Evolutionary conservation across 2,113 vertebrate genomes (phyloP).

Genomic region (Paraplagusia blochii): DNA sequence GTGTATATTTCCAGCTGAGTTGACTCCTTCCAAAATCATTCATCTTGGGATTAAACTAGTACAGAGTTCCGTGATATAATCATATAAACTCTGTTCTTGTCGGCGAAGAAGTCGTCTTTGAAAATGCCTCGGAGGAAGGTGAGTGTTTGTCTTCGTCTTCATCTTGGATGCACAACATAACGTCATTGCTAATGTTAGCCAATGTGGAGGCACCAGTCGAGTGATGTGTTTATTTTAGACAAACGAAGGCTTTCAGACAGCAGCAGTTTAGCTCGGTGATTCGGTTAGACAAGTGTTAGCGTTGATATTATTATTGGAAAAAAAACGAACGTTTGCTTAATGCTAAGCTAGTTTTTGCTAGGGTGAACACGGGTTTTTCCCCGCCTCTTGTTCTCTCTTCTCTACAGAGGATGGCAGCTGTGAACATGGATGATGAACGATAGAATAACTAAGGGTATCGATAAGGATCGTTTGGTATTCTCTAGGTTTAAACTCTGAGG

Average conservation of each 20-base stretch:
- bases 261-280: neutral
- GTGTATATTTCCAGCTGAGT: slow-evolving; percentile 48
- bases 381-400: no score
- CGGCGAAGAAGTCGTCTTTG: neutral
- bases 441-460: no score
- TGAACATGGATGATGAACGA: no score
- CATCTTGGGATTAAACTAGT: neutral
- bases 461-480: no score
- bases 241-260: no score
- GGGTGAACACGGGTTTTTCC: neutral
- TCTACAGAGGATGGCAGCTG: no score
- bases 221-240: neutral
- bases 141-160: slow-evolving; percentile 21
- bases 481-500: slow-evolving; percentile 29
- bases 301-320: neutral
- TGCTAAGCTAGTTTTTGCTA: slow-evolving; percentile 37
- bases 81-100: neutral
- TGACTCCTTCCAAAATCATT: slow-evolving; percentile 21
- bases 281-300: neutral
- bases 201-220: neutral
- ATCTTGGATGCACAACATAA: slow-evolving; percentile 42
- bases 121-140: slow-evolving; percentile 73
- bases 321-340: slow-evolving; percentile 24
- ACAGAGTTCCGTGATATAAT: neutral
- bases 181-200: slow-evolving; percentile 59